Evolutionary conservation across 2,113 vertebrate genomes (phyloP).

Genomic region (Delphinus delphis): DNA sequence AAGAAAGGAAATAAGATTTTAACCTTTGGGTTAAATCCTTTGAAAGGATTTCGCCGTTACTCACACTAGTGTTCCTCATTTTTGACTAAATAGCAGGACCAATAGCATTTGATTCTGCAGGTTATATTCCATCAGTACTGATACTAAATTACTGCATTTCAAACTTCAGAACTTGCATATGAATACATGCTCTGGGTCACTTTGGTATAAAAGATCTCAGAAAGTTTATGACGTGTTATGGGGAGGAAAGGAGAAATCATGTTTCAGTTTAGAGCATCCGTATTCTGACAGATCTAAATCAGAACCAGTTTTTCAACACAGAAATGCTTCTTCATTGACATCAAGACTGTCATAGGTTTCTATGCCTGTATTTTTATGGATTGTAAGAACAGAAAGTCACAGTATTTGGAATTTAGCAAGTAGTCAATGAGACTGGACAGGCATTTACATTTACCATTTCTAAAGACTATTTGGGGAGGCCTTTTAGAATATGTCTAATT

Average conservation of each 20-base stretch:
- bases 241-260: neutral
- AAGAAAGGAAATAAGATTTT: conserved; percentile 71
- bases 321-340: neutral
- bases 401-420: neutral
- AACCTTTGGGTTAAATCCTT: conserved; percentile 17
- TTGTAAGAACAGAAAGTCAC: neutral
- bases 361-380: neutral
- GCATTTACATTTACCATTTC: neutral
- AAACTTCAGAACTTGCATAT: conserved; percentile 50
- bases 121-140: conserved; percentile 57
- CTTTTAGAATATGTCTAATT: neutral
- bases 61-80: conserved; percentile 57
- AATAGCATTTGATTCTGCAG: conserved; percentile 63
- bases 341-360: neutral
- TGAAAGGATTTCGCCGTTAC: conserved; percentile 51
- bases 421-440: neutral
- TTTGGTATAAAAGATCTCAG: conserved; percentile 52
- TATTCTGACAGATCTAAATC: neutral
- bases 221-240: neutral
- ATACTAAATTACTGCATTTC: conserved; percentile 70
- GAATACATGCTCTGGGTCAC: conserved; percentile 43
- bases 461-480: neutral
- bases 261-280: neutral
- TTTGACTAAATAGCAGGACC: conserved; percentile 43
- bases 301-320: neutral